Evolutionary conservation across 1,140 invertebrate species (phyloP), one percentile per base, ranked within the genome.

Genomic region (Formica exsecta): DNA sequence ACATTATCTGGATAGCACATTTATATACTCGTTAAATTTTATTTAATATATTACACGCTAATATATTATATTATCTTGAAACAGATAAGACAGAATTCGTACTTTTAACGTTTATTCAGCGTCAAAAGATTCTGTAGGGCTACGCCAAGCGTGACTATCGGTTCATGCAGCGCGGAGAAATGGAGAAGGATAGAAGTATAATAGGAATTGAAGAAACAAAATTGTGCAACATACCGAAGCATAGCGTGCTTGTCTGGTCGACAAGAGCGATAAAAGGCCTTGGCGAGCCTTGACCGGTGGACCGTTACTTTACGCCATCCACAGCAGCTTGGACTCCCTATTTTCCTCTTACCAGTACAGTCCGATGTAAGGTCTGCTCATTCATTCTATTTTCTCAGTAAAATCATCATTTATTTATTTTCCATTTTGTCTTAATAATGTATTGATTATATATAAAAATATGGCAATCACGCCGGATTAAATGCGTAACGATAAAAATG

Each of bases 211-310:
- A 86, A 73, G 77, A 71, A 59, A 77, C 62, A 54, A 87, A 86
- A 91, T 89, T 71, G 65, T 76, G 77, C 71, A 83, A 85, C 48
- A 54, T 19, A 22, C 57, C 62, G 22, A 9, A 80, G 19, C 61
- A 41, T 62, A 86, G 65, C 76, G 65, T 59, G 76, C 83, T 81
- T 76, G 87, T 89, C 90, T 86, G 77, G 70, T 51, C 61, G 70
- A 41, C 77, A 90, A 77, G 86, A 93, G 59, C 86, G 91, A 92
- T 91, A 88, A 92, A 89, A 94, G 93, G 91, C 92, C 92, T 93
- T 93, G 93, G 91, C 93, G 91, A 93, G 92, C 91, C 93, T 94
- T 93, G 92, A 93, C 92, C 93, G 90, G 87, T 93, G 90, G 90
- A 94, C 93, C 93, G 93, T 93, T 93, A 94, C 90, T 90, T 89